Evolutionary conservation across 2,888 invertebrate genomes (phyloP).

Genomic region (Stenoptilia bipunctidactyla): DNA sequence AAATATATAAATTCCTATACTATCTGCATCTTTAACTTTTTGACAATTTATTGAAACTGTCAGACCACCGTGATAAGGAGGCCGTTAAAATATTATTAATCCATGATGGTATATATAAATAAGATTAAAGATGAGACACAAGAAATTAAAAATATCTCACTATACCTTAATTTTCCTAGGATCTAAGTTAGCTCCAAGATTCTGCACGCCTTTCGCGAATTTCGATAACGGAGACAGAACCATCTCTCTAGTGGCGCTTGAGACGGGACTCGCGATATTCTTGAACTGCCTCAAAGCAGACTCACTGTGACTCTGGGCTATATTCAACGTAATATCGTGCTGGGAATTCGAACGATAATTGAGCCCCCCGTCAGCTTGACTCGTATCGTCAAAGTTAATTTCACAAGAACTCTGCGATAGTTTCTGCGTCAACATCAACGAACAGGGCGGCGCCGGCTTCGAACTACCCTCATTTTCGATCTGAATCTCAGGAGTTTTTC

Average conservation of each 20-base stretch:
- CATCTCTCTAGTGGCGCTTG: constrained; percentile 74
- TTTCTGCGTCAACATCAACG: constrained; percentile 71
- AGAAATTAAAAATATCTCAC: no score
- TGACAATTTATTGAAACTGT: no score
- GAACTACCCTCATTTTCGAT: constrained; percentile 40
- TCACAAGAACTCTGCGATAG: constrained; percentile 80
- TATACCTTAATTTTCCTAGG: constrained; percentile 82
- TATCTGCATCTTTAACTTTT: no score
- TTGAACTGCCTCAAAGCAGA: constrained; percentile 79
- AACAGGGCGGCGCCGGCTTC: constrained; percentile 64
- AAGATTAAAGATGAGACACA: no score
- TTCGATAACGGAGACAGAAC: constrained; percentile 83
- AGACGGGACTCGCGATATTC: constrained; percentile 77
- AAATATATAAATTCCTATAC: no score
- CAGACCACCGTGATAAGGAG: no score
- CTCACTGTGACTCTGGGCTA: constrained; percentile 84
- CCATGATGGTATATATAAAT: no score
- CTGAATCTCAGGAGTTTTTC: constrained; percentile 75
- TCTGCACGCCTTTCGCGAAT: constrained; percentile 89
- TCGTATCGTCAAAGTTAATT: constrained; percentile 57
- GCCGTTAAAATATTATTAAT: no score
- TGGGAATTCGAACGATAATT: constrained; percentile 71
- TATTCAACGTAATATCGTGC: constrained; percentile 77
- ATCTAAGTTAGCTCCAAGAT: constrained; percentile 86
- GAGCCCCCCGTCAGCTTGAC: constrained; percentile 19